Conservation (phyloP, 2,797 vertebrate genomes). For the Graptemys geographica region DNA sequence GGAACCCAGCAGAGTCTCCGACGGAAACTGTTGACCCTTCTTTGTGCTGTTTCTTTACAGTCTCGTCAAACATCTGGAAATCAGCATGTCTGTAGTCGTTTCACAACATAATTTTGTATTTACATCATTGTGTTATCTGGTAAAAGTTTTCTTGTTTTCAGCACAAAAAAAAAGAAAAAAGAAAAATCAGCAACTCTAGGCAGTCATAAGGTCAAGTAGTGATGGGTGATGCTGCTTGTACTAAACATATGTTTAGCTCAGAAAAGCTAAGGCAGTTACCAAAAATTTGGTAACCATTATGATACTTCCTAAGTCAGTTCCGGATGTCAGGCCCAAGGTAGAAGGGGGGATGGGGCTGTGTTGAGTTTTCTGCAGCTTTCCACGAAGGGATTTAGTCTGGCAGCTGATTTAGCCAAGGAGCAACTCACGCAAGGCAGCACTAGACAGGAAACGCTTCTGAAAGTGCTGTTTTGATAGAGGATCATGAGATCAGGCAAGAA, state of each 20-base stretch:
- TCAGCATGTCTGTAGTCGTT: conserved; percentile 88
- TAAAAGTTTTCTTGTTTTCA: conserved; percentile 79
- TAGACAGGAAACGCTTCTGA: conserved; percentile 87
- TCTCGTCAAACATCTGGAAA: conserved; percentile 96
- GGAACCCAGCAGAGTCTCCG: conserved; percentile 87
- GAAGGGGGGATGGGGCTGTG: conserved; percentile 72
- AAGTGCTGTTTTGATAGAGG: conserved; percentile 88
- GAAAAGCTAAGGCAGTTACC: conserved; percentile 83
- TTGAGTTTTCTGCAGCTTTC: conserved; percentile 73
- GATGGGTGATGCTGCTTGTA: conserved; percentile 92
- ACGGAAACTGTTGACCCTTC: conserved; percentile 84
- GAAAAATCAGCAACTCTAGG: conserved; percentile 80
- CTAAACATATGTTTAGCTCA: conserved; percentile 93
- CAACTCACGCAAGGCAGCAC: conserved; percentile 83
- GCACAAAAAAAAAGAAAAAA: conserved; percentile 33
- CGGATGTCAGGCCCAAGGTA: conserved; percentile 85
- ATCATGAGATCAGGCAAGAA: conserved; percentile 86
- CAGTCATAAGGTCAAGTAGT: conserved; percentile 94
- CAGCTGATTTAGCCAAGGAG: conserved; percentile 79
- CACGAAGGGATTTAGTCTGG: conserved; percentile 81
- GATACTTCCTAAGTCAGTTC: conserved; percentile 96
- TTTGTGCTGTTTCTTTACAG: conserved; percentile 78
- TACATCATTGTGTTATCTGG: conserved; percentile 93
- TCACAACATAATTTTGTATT: conserved; percentile 90
- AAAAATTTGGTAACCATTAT: conserved; percentile 99